Percentiles rank a stretch among this genome's conserved stretches.
These are phyloP conservation scores for Leucophora obtusa DNA, from an alignment of 2,888 invertebrate species.

Conservation along the genomic window DNA sequence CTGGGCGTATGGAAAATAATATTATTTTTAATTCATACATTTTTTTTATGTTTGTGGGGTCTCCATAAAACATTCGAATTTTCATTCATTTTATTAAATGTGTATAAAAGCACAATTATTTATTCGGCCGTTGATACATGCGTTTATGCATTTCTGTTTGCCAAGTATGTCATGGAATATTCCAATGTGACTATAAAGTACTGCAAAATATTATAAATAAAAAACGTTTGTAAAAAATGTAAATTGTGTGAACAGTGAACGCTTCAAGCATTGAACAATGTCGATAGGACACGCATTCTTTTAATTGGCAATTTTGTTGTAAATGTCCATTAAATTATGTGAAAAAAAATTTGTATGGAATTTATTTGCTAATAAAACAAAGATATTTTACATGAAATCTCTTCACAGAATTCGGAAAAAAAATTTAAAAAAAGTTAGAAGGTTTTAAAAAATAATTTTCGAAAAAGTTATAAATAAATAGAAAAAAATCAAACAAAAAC, in stretches of 20 bases:
- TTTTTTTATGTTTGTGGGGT: background rate
- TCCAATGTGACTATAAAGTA: slow-evolving; percentile 28
- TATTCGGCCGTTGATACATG: background rate
- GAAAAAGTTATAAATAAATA: no score
- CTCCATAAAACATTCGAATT: background rate
- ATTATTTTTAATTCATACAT: background rate
- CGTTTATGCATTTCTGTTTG: background rate
- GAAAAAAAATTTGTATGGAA: no score
- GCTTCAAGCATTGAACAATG: no score
- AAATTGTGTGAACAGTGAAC: background rate
- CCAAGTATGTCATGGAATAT: slow-evolving; percentile 59
- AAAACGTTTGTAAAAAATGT: background rate
- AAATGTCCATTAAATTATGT: no score
- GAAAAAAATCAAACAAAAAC: no score
- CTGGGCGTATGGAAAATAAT: slow-evolving; percentile 44
- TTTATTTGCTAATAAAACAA: no score
- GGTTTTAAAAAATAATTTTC: no score
- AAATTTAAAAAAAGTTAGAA: no score
- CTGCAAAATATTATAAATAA: background rate
- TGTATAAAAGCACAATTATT: background rate
- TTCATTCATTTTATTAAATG: background rate
- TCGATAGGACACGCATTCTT: no score
- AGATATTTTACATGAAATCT: no score
- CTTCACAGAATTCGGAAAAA: no score
- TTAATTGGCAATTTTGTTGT: no score